phyloP scores from a whole-genome alignment of 2,888 invertebrate genomes.

The Drosophila emarginata region DNA sequence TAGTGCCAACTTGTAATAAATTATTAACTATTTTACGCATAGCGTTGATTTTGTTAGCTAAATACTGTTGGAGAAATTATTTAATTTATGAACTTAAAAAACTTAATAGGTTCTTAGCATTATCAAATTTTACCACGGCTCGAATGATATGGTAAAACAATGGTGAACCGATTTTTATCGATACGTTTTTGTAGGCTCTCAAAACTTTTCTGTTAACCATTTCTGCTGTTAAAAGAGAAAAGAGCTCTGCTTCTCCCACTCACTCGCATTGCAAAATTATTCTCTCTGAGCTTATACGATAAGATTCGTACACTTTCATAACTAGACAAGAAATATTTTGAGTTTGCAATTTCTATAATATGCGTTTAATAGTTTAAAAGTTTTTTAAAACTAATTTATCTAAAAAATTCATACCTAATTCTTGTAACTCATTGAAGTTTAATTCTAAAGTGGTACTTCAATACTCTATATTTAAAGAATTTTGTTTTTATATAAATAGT shows the following conservation, averaged over 20 bases:
- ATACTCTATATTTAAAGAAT: too few relatives aligned
- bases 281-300: background rate
- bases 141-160: background rate
- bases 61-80: background rate
- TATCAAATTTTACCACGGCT: background rate
- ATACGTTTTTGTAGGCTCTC: background rate
- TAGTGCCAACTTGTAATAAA: slow-evolving; percentile 68
- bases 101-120: too few relatives aligned
- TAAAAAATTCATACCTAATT: too few relatives aligned
- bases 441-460: too few relatives aligned
- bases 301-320: background rate
- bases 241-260: background rate
- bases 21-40: slow-evolving; percentile 50
- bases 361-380: too few relatives aligned
- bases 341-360: too few relatives aligned
- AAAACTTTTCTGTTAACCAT: background rate
- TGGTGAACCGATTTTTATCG: background rate
- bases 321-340: too few relatives aligned
- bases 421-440: too few relatives aligned
- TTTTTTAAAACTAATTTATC: too few relatives aligned
- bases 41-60: slow-evolving; percentile 66
- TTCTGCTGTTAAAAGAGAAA: background rate
- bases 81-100: too few relatives aligned
- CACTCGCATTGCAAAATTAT: background rate
- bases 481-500: too few relatives aligned